These are phyloP conservation scores for Alligator mississippiensis DNA, from an alignment of 2,113 vertebrate genomes.

Conservation along the genomic window DNA sequence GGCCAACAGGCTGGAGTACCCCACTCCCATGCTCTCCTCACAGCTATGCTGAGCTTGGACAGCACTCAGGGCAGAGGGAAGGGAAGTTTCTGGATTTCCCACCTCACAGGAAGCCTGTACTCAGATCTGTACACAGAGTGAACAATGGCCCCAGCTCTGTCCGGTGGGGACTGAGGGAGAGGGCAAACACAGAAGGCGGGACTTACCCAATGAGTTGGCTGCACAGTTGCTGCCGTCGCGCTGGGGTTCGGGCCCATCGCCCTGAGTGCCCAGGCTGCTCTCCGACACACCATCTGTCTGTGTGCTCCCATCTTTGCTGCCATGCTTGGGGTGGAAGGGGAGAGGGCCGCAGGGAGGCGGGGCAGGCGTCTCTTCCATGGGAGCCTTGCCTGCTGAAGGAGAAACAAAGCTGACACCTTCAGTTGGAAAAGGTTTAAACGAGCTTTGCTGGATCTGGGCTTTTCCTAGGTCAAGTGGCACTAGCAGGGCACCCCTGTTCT, in stretches of 20 bases:
- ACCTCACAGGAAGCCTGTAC: not conserved
- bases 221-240: conserved; percentile 22
- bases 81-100: conserved; percentile 23
- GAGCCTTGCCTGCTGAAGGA: conserved; percentile 77
- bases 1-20: conserved; percentile 18
- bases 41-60: conserved; percentile 35
- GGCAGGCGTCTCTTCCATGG: conserved; percentile 78
- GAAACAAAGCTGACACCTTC: not conserved
- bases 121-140: not conserved
- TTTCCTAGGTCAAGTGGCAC: not conserved
- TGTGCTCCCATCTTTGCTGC: conserved; percentile 87
- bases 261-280: conserved; percentile 2
- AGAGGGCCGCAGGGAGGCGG: not conserved
- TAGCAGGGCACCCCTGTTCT: not conserved
- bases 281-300: conserved; percentile 80
- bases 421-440: conserved; percentile 60
- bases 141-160: no score
- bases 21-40: conserved; percentile 23
- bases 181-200: no score
- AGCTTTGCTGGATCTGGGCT: conserved; percentile 49
- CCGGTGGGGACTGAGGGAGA: not conserved
- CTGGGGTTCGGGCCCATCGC: conserved; percentile 11
- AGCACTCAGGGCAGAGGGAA: conserved; percentile 18
- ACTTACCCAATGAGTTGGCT: conserved; percentile 68
- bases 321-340: conserved; percentile 69